Base-by-base conservation (phyloP, 2,888 invertebrate genomes). In the Volucella zonaria region DNA sequence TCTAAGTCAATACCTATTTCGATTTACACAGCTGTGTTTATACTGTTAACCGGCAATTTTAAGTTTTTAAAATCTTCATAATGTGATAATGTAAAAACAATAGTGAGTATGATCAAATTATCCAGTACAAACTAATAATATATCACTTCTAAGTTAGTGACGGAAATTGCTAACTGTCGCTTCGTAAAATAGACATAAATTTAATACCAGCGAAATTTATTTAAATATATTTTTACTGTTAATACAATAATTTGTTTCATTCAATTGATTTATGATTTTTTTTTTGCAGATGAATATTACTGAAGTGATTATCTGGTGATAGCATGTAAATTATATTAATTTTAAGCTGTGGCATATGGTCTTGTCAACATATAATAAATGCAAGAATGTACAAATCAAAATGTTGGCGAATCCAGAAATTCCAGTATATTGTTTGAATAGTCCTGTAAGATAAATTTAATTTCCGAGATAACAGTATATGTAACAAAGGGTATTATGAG, bases 241-340 rank as follows among this genome's bases (percentile, higher is more conserved):
- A 59, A 43, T 61, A 58, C 10, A 3, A 54, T 47, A 67, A 52
- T 47, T 54, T 8, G 31, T 45, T 43, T 3, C 38, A n/a, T 66
- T 75, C 15, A 58, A 12, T 31, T 78, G 47, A 18, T 47, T 47
- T 38, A 47, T 66, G 14, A 23, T 52, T 67, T 68, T 14, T 71
- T 73, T 77, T 14, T 78, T 78, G 1, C 82, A 83, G 82, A 70
- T 75, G 82, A 83, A 83, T 83, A 83, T 75, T 83, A 83, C 74
- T 83, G 70, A 83, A 61, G 67, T 75, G 79, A 67, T 49, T 59
- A 75, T 66, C 74, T 75, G 79, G 70, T 79, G 82, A 79, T 83
- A 83, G 79, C 58, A 47, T 75, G 70, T 79, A 70, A 83, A 79
- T 83, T 83, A 83, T 83, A 83, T 83, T 83, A 83, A 83, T 83